Conservation (phyloP, 2,888 invertebrate genomes). For the Atrina japonica region DNA sequence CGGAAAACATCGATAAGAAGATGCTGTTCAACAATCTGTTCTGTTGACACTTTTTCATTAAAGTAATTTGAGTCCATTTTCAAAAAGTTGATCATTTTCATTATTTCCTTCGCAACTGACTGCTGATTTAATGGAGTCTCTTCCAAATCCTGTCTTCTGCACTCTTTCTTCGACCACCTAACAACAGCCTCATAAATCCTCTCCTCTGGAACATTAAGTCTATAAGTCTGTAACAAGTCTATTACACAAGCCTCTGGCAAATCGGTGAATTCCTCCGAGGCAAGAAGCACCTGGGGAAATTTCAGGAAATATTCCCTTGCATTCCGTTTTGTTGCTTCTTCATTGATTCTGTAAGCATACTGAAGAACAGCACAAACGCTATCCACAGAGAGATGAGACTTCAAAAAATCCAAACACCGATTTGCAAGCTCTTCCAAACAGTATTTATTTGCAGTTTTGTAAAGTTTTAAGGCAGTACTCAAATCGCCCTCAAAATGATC, state of each 20-base stretch:
- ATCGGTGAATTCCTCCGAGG: slow-evolving; percentile 6
- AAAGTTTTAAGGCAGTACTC: neutral
- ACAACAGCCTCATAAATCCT: slow-evolving; percentile 21
- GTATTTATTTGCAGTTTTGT: slow-evolving; percentile 17
- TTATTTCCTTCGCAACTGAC: slow-evolving; percentile 1
- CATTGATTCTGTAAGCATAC: neutral
- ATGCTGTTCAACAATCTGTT: neutral
- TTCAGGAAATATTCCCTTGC: slow-evolving; percentile 25
- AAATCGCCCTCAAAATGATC: slow-evolving; percentile 18
- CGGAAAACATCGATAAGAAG: neutral
- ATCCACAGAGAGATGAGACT: slow-evolving; percentile 3
- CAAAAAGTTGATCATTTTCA: slow-evolving; percentile 24
- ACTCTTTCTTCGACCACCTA: slow-evolving; percentile 24
- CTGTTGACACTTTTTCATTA: slow-evolving; percentile 7
- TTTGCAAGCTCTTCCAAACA: slow-evolving; percentile 11
- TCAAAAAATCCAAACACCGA: slow-evolving; percentile 12
- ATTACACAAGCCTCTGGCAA: slow-evolving; percentile 5
- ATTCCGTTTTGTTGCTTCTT: neutral
- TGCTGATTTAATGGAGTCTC: slow-evolving; percentile 18
- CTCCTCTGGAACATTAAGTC: slow-evolving; percentile 28
- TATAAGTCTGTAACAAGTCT: slow-evolving; percentile 19
- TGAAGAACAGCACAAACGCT: slow-evolving; percentile 22
- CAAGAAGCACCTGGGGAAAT: slow-evolving; percentile 1
- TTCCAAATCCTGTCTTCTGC: neutral
- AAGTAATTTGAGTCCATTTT: slow-evolving; percentile 28